A percentile compares a stretch with the other conserved stretches of the same genome.
These are phyloP conservation scores for Pollicipes pollicipes DNA, from an alignment of 1,140 invertebrate genomes.

Conservation along the genomic window DNA sequence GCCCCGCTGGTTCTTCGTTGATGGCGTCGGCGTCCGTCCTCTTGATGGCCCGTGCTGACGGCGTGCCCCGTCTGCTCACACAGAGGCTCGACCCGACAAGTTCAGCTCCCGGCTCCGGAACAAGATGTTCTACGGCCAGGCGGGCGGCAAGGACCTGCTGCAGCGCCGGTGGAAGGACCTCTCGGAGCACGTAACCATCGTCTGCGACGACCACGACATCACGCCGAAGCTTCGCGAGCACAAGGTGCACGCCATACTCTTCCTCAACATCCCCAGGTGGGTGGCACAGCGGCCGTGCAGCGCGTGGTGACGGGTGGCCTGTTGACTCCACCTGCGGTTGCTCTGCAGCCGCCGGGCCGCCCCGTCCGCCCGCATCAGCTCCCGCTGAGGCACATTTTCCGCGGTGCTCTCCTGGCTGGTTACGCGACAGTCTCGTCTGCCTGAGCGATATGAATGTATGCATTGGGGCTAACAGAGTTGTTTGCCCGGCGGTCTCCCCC, in stretches of 20 bases:
- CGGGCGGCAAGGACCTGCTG: constrained; percentile 89
- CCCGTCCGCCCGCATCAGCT: no score
- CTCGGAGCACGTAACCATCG: constrained; percentile 72
- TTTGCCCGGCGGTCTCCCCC: no score
- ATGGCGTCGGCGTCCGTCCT: constrained; percentile 6
- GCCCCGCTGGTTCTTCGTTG: constrained; percentile 5
- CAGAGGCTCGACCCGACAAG: constrained; percentile 93
- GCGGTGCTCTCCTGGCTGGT: no score
- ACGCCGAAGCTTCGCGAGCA: constrained; percentile 80
- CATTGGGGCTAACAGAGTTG: no score
- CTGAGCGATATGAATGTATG: no score
- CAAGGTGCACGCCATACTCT: constrained; percentile 85
- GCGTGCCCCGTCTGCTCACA: no score
- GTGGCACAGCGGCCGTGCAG: no score
- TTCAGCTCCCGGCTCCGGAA: constrained; percentile 92
- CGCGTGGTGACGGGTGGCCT: no score
- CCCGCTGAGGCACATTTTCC: no score
- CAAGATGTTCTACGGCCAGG: constrained; percentile 95
- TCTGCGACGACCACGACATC: constrained; percentile 88
- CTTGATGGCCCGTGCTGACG: constrained; percentile 21
- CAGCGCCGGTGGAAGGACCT: constrained; percentile 89
- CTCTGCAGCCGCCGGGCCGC: no score
- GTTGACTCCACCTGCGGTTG: no score
- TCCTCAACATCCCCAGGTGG: constrained; percentile 84
- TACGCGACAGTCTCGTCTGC: no score